Evolutionary conservation across 2,888 invertebrate species (phyloP).

Genomic region (Alloscopus bannaensis): DNA sequence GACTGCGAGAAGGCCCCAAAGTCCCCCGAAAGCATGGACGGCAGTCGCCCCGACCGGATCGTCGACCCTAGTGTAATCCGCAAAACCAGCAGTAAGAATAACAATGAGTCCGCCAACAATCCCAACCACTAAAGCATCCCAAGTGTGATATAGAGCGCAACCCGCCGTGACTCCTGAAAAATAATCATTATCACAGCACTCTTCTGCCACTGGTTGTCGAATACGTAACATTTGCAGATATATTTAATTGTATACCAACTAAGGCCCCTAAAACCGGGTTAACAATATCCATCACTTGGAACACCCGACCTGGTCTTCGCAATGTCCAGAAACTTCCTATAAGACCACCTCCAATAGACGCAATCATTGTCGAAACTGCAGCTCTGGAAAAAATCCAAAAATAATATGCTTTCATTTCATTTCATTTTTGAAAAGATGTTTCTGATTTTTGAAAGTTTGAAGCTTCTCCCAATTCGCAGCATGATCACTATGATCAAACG

Average conservation of each 20-base stretch:
- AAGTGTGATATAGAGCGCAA: slow-evolving; percentile 75
- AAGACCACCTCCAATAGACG: slow-evolving; percentile 76
- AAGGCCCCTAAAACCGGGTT: slow-evolving; percentile 77
- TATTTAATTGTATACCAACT: slow-evolving; percentile 74
- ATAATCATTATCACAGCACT: too few relatives aligned
- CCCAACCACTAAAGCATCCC: slow-evolving; percentile 76
- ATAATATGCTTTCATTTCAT: background rate
- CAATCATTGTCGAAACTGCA: slow-evolving; percentile 75
- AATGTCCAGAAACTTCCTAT: slow-evolving; percentile 73
- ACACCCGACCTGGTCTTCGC: slow-evolving; percentile 74
- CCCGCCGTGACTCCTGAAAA: slow-evolving; percentile 72
- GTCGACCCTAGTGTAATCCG: slow-evolving; percentile 75
- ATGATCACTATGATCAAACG: background rate
- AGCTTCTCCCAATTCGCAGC: too few relatives aligned
- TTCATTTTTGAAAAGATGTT: background rate
- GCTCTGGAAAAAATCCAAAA: slow-evolving; percentile 68
- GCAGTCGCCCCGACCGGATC: slow-evolving; percentile 77
- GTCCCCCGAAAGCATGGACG: slow-evolving; percentile 75
- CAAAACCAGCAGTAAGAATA: slow-evolving; percentile 74
- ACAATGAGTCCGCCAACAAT: slow-evolving; percentile 75
- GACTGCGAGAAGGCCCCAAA: slow-evolving; percentile 76
- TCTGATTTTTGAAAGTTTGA: too few relatives aligned
- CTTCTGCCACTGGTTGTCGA: too few relatives aligned
- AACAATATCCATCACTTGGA: slow-evolving; percentile 75
- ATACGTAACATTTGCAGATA: too few relatives aligned